Evolutionary conservation across 2,888 invertebrate species (phyloP), one percentile per base, ranked within the genome.

Genomic region (Drosophila quinaria): DNA sequence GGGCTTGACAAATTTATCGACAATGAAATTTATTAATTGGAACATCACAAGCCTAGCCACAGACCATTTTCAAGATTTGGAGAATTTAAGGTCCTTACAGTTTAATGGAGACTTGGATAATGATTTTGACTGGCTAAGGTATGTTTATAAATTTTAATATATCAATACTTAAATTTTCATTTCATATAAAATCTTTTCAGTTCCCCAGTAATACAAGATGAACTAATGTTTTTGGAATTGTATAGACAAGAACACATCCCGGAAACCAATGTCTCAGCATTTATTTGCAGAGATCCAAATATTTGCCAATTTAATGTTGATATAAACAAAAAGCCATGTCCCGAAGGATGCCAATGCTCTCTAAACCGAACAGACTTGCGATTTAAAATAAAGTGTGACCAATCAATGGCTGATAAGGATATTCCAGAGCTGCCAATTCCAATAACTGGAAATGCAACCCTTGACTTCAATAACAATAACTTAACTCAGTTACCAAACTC

Each of bases 231-330:
- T 13, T 49, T 49, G 31, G 17, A 49, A 17, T 15, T 2, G 1
- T 5, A 1, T 25, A 1, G 1, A 1, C 0, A 11, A 1, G 0
- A 17, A 3, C 0, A 31, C 1, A 2, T 31, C 2, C 9, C 1
- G 4, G 3, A 11, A 11, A 1, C 5, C 1, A 4, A 2, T 5
- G 3, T 15, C 1, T 5, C 29, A 5, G 17, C 49, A 25, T 25
- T 25, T 25, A 25, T 25, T 25, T 25, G 25, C 25, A 0, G 5
- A 25, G 1, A 1, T 25, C 25, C 5, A 25, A 5, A 25, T 25
- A 5, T 25, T 25, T 25, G 25, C 5, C 0, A 25, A 25, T 25
- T 25, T 25, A 25, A 25, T 25, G 25, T 25, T 0, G 25, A 25
- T 25, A 25, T 25, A 25, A 25, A 25, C 25, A 25, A 25, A 25